A percentile compares a stretch with the other conserved stretches of the same genome.
phyloP scores from a whole-genome alignment of 2,888 invertebrate species.

The Idaea dimidiata region DNA sequence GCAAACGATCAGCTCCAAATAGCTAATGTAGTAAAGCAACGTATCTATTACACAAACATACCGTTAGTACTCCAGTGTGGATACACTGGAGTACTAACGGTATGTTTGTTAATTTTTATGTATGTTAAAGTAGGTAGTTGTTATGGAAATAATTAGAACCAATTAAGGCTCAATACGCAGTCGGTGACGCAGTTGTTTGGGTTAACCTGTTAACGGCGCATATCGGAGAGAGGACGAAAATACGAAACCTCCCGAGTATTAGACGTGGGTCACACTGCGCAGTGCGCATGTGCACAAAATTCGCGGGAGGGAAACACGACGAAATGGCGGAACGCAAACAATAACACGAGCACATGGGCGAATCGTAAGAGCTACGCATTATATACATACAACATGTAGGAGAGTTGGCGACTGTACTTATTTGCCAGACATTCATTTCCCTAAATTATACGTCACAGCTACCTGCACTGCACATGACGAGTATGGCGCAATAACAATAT shows the following conservation, averaged over 20 bases:
- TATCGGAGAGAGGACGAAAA: neutral
- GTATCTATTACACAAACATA: too few species aligned
- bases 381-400: neutral
- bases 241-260: constrained; percentile 8
- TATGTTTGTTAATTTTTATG: neutral
- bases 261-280: constrained; percentile 35
- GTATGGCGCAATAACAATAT: neutral
- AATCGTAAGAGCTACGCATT: constrained; percentile 22
- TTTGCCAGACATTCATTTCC: neutral
- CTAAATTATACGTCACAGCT: neutral
- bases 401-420: neutral
- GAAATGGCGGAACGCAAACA: constrained; percentile 32
- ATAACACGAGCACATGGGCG: constrained; percentile 25
- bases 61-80: too few species aligned
- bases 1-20: too few species aligned
- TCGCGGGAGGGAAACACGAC: constrained; percentile 36
- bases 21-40: too few species aligned
- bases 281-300: constrained; percentile 54
- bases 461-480: neutral
- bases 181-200: neutral
- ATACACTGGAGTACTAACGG: too few species aligned
- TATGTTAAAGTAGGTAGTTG: neutral
- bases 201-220: constrained; percentile 1
- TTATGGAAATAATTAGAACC: neutral
- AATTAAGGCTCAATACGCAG: neutral